Conservation (phyloP, 2,113 vertebrate genomes). For the Diadophis punctatus region DNA sequence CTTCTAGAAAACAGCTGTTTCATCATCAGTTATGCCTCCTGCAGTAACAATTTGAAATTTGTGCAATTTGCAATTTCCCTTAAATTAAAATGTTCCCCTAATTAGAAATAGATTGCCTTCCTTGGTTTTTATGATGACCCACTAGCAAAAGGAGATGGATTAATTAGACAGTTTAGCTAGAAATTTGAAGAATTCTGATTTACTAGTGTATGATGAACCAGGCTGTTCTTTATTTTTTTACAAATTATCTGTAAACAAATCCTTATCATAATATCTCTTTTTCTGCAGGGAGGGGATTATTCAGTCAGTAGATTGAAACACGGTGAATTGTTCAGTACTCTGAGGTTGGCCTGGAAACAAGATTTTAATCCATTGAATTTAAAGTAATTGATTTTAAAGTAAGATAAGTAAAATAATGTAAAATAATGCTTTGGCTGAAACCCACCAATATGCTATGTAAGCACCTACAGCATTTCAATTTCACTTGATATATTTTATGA, state of each 20-base stretch:
- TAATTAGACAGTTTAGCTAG: background rate
- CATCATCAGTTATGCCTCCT: background rate
- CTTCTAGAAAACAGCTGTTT: background rate
- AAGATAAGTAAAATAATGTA: background rate
- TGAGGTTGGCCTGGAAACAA: background rate
- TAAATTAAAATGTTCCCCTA: background rate
- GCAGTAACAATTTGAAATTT: background rate
- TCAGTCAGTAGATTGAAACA: background rate
- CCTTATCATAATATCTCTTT: background rate
- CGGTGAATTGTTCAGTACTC: background rate
- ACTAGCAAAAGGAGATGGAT: background rate
- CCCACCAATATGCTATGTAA: background rate
- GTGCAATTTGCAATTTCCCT: background rate
- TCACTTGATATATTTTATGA: background rate
- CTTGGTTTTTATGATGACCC: background rate
- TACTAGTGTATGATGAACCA: background rate
- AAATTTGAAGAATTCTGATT: background rate
- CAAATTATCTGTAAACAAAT: background rate
- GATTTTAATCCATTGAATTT: background rate
- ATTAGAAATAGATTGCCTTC: background rate
- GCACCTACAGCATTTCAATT: background rate
- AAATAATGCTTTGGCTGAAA: background rate
- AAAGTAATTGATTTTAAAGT: conserved; percentile 3
- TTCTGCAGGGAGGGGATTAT: background rate
- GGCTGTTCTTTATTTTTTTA: background rate